Conservation (phyloP, 2,888 invertebrate genomes). For the Thymelicus sylvestris region DNA sequence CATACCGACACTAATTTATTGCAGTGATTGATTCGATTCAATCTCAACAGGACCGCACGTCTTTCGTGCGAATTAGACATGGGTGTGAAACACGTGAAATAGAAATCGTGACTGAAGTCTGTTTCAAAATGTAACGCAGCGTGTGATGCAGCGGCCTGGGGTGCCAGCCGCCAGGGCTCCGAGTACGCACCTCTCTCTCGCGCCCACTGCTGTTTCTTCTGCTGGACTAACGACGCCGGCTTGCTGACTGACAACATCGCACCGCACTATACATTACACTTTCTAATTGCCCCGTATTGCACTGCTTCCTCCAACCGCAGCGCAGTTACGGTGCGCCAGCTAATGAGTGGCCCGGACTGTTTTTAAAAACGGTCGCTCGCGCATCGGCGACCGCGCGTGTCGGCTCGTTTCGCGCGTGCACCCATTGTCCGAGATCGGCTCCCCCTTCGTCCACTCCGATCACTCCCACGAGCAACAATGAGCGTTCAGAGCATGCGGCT, state of each 20-base stretch:
- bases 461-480: conserved; percentile 55
- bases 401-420: conserved; percentile 77
- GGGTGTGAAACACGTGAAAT: conserved; percentile 12
- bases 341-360: conserved; percentile 72
- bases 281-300: conserved; percentile 78
- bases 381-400: conserved; percentile 68
- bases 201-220: conserved; percentile 97
- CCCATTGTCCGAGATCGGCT: conserved; percentile 74
- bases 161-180: conserved; percentile 5
- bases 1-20: conserved; percentile 39
- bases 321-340: conserved; percentile 78
- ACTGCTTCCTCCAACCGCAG: conserved; percentile 68
- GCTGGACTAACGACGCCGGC: conserved; percentile 89
- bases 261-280: conserved; percentile 78
- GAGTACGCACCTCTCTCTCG: conserved; percentile 91
- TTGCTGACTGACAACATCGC: conserved; percentile 82
- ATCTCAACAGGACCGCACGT: conserved; percentile 24
- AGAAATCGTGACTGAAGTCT: conserved; percentile 57
- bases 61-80: conserved; percentile 30
- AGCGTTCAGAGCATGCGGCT: conserved; percentile 41
- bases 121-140: conserved; percentile 54
- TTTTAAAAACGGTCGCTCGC: conserved; percentile 74
- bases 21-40: conserved; percentile 11
- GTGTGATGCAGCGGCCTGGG: conserved; percentile 42
- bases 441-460: conserved; percentile 51